These are phyloP conservation scores for Myotis lucifugus DNA, from an alignment of 2,113 vertebrate species.

Conservation along the genomic window DNA sequence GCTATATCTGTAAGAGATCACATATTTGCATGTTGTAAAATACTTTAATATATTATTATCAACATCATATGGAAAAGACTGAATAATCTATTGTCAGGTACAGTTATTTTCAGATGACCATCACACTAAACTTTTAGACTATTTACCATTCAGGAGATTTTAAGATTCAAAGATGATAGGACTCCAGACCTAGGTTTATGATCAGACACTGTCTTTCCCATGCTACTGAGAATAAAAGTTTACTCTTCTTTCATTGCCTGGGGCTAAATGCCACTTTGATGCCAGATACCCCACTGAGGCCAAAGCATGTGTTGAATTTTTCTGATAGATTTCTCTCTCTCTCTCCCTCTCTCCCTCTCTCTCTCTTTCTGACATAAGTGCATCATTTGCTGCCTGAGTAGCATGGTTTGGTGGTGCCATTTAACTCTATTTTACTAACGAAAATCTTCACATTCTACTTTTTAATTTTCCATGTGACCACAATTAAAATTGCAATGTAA, in stretches of 20 bases:
- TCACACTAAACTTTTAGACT: background rate
- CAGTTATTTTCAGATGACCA: background rate
- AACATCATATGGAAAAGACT: background rate
- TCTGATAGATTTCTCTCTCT: background rate
- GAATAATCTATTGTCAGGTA: background rate
- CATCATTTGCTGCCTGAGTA: slow-evolving; percentile 16
- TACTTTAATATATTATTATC: background rate
- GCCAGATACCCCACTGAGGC: background rate
- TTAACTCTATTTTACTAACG: slow-evolving; percentile 28
- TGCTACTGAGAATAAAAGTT: background rate
- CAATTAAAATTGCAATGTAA: slow-evolving; percentile 51
- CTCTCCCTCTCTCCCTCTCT: background rate
- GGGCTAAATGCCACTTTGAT: slow-evolving; percentile 3
- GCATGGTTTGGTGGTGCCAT: background rate
- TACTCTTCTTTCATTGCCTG: background rate
- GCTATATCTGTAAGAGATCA: background rate
- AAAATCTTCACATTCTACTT: slow-evolving; percentile 1
- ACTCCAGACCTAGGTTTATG: background rate
- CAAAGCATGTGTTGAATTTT: background rate
- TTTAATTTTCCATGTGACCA: slow-evolving; percentile 1
- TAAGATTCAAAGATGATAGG: background rate
- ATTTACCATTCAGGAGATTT: background rate
- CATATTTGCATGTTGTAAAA: background rate
- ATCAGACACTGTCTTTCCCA: background rate
- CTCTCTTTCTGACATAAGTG: background rate